Evolutionary conservation across 2,888 invertebrate genomes (phyloP), one percentile per base, ranked within the genome.

Genomic region (Dinocampus coccinellae): DNA sequence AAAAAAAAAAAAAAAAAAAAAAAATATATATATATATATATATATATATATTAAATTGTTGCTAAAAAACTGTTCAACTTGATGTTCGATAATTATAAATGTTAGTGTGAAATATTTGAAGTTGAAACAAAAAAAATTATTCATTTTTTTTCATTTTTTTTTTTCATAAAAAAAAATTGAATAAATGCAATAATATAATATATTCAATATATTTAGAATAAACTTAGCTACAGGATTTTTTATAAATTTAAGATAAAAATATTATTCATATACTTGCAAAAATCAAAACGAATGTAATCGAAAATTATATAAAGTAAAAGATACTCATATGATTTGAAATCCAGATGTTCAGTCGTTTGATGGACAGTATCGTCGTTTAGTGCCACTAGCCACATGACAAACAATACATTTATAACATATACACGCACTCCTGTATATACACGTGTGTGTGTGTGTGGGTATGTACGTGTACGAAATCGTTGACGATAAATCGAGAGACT

Each of bases 401-500:
- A 42, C 63, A 29, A 29, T n/a, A n/a, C n/a, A n/a, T n/a, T n/a
- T n/a, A n/a, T n/a, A n/a, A n/a, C n/a, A n/a, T n/a, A n/a, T n/a
- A n/a, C n/a, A n/a, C n/a, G n/a, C n/a, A n/a, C n/a, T n/a, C n/a
- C n/a, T n/a, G n/a, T 29, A 3, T 29, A 29, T 29, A 29, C 47
- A 1, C 16, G 7, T 39, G n/a, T 13, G 22, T 26, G 26, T 29
- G 11, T 24, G 3, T 39, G 10, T 29, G 26, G 33, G 52, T n/a
- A n/a, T n/a, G n/a, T 11, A 7, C 47, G 47, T 47, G 47, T 34
- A n/a, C 26, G 42, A 26, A 34, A 26, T 74, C 70, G 77, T 77
- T 75, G 67, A 74, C 79, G 79, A 81, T 82, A 80, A 82, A 83
- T 81, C 76, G 77, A 75, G 47, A 47, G 64, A 67, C 70, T 61